Base-by-base conservation (phyloP, 1,140 invertebrate genomes). In the Pogonomyrmex barbatus region DNA sequence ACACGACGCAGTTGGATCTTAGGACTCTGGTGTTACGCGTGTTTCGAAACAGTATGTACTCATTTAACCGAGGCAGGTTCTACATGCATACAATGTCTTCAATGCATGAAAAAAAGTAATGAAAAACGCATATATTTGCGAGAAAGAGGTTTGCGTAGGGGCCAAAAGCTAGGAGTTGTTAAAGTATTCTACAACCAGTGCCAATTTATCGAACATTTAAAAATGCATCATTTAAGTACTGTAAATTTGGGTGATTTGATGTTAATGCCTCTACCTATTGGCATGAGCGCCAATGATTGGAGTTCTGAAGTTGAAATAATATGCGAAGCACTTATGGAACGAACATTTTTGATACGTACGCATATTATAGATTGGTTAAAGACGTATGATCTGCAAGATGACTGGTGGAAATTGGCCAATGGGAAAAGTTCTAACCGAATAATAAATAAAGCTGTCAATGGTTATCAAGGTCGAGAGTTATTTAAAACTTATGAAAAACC, bases 121-220 rank as follows among this genome's bases (percentile, higher is more conserved):
- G 89, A 93, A 8, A 94, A 92, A 81, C 89, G 89, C 0, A 24
- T 33, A 3, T 93, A 93, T 76, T 79, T 94, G 8, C 71, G 71
- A 70, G 42, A 50, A 10, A 90, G 81, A 87, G 91, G 92, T 2
- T 62, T 93, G 36, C 77, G 82, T 2, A 92, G 79, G n/a, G 77
- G 52, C 12, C 87, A 90, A 9, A 93, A 92, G 36, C 47, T 82
- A 17, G 94, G 93, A 0, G 87, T 88, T 8, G 86, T 92, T 4
- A 87, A 87, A 30, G 33, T 95, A 12, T 95, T 95, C 76, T 94
- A 94, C 77, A 95, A 95, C 70, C 94, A 93, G 54, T 95, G 94
- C 73, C 92, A 92, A 63, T 94, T 95, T 30, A 91, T 94, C 39
- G 83, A 91, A 30, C 94, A 95, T 81, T 33, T 95, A 14, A 90